Evolutionary conservation across 1,140 invertebrate genomes (phyloP).

Genomic region (Lepidostoma basale): DNA sequence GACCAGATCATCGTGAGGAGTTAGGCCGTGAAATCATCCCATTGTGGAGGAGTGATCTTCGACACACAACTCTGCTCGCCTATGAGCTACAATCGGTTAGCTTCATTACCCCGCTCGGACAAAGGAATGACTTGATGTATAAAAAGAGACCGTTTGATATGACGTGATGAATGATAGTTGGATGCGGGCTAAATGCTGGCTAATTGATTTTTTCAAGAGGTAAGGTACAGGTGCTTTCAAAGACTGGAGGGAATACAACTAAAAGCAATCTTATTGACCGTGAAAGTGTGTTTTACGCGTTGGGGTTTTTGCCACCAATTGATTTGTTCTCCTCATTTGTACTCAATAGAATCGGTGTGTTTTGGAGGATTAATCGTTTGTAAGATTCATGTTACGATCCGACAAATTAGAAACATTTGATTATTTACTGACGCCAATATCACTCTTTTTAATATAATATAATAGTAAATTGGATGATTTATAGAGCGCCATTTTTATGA

Average conservation of each 20-base stretch:
- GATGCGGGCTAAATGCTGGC: conserved; percentile 43
- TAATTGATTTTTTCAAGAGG: conserved; percentile 45
- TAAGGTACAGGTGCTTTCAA: conserved; percentile 18
- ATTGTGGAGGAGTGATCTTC: conserved; percentile 34
- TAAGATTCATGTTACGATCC: no score
- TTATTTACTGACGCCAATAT: no score
- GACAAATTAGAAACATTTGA: no score
- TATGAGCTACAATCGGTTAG: conserved; percentile 9
- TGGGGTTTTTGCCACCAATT: background rate
- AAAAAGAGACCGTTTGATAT: conserved; percentile 41
- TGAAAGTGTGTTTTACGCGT: background rate
- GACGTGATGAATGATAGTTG: conserved; percentile 47
- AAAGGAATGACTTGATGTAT: conserved; percentile 25
- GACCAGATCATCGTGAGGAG: conserved; percentile 41
- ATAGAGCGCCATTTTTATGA: no score
- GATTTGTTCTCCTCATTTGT: background rate
- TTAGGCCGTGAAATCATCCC: conserved; percentile 36
- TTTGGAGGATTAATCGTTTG: no score
- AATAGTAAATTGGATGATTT: no score
- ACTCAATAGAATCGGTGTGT: no score
- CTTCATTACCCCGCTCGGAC: conserved; percentile 4
- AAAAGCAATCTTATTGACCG: background rate
- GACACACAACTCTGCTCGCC: conserved; percentile 17
- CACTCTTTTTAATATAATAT: no score
- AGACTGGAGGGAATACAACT: background rate